Evolutionary conservation across 2,888 invertebrate species (phyloP).

Genomic region (Hirtodrosophila confusa): DNA sequence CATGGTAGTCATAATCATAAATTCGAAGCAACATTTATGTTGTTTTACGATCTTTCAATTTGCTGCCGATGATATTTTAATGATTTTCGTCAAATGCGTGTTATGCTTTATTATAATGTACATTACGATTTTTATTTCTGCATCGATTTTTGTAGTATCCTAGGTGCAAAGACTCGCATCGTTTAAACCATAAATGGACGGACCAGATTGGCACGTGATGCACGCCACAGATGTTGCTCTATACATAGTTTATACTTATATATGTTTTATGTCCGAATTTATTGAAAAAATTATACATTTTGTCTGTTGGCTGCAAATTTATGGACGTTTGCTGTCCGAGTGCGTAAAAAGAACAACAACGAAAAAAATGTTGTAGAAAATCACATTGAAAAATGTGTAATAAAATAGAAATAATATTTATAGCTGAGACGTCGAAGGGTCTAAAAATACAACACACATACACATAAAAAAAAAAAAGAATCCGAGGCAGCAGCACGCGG

Average conservation of each 20-base stretch:
- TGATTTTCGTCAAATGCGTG: conserved; percentile 9
- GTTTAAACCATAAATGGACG: conserved; percentile 31
- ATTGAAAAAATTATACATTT: conserved; percentile 56
- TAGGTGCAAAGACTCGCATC: background rate
- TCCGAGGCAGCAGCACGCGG: conserved; percentile 19
- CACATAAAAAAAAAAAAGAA: background rate
- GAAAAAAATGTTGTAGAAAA: conserved; percentile 54
- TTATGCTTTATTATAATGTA: conserved; percentile 10
- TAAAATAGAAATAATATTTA: conserved; percentile 80
- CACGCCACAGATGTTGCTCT: conserved; percentile 26
- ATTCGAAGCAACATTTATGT: conserved; percentile 33
- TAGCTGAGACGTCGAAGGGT: conserved; percentile 78
- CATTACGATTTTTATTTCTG: conserved; percentile 24
- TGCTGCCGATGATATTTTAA: conserved; percentile 33
- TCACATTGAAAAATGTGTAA: conserved; percentile 74
- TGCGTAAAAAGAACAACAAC: conserved; percentile 27
- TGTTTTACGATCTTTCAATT: conserved; percentile 57
- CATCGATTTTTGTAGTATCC: conserved; percentile 24
- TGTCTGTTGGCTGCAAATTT: conserved; percentile 55
- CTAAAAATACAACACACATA: conserved; percentile 65
- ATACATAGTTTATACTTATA: conserved; percentile 1
- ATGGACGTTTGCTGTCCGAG: conserved; percentile 46
- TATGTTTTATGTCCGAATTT: conserved; percentile 29
- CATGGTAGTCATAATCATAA: conserved; percentile 35
- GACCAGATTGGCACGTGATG: conserved; percentile 47